Evolutionary conservation across 92 coral and sea anemone species (phyloP), one percentile per base, ranked within the genome.

Genomic region (Zoanthus sansibaricus): DNA sequence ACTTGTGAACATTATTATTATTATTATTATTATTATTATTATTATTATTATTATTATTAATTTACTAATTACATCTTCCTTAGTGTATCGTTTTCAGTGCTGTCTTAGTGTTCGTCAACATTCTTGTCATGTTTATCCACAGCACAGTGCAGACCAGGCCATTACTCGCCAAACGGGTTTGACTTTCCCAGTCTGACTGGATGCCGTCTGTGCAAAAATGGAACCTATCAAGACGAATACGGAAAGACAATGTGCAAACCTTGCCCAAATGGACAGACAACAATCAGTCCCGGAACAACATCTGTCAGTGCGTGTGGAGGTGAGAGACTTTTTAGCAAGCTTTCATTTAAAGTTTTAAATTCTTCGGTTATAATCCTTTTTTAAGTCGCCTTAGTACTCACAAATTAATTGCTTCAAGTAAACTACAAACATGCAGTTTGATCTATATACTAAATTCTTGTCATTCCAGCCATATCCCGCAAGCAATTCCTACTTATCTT

Each of bases 261-360:
- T 21, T 94, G 98, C 59, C 95, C 98, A 2, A 33, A 68, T n/a
- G 95, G 95, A 14, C 86, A 88, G 83, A 62, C 87, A 7, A 94
- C 98, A 5, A 25, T 74, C 31, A 3, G 76, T 0, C 18, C 54
- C 13, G 98, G 95, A 32, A 71, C 94, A 42, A 12, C 82, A 4
- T 89, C 92, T 18, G 56, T 73, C 15, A 68, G 9, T 15, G 93
- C 75, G 7, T 94, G 98, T 71, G 98, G 98, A 82, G 95, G 98
- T 94, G 68, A 74, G 80, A 21, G 12, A 42, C 30, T 13, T 45
- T 75, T 75, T 17, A 47, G 31, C 20, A 44, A 25, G 25, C 15
- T 7, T 16, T 45, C 46, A 11, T 7, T 12, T n/a, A 56, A 56
- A 12, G 13, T 9, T 56, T n/a, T 56, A 56, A 56, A 56, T 56